Base-by-base conservation (phyloP, 2,888 invertebrate species). In the Pandemis heparana region DNA sequence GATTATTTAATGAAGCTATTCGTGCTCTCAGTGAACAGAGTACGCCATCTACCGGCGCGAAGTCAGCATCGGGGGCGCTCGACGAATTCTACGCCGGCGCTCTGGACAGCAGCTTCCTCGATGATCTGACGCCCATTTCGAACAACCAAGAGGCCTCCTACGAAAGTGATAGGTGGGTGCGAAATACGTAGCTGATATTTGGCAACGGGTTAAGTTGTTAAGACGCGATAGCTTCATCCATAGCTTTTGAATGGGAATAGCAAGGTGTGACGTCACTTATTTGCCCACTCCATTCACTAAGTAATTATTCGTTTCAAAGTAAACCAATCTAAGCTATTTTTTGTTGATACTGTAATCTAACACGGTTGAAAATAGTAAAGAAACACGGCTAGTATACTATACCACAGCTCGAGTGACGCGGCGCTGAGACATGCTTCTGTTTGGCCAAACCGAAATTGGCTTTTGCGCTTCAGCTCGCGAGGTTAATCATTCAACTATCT, bases 71-170 rank as follows among this genome's bases (percentile, higher is more conserved):
- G 95, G 98, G 91, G 91, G 96, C 83, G 1, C 79, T 95, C 38
- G 95, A 95, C n/a, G 94, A 95, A 80, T 95, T 95, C 81, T 94
- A 93, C 77, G 96, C 96, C 14, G 97, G 97, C n/a, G 95, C 96
- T 61, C 86, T 97, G 51, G 97, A 97, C 82, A 96, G 96, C 83
- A 97, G 96, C 71, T 97, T 97, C 84, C 91, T 97, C 56, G 97
- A 97, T 76, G 97, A 97, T 80, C 83, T 94, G 0, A 83, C 92
- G 1, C 88, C 92, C 3, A 74, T 89, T 61, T 77, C 87, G 14
- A 81, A 82, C 68, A 83, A 82, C 70, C 88, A 89, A 70, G 89
- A 90, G 32, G 77, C 78, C 12, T 76, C 76, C 9, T 89, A 87
- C 77, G 93, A 92, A 51, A 87, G 80, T 70, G 93, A 94, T 65